Base-by-base conservation (phyloP, 2,113 vertebrate species). In the Camelus dromedarius region DNA sequence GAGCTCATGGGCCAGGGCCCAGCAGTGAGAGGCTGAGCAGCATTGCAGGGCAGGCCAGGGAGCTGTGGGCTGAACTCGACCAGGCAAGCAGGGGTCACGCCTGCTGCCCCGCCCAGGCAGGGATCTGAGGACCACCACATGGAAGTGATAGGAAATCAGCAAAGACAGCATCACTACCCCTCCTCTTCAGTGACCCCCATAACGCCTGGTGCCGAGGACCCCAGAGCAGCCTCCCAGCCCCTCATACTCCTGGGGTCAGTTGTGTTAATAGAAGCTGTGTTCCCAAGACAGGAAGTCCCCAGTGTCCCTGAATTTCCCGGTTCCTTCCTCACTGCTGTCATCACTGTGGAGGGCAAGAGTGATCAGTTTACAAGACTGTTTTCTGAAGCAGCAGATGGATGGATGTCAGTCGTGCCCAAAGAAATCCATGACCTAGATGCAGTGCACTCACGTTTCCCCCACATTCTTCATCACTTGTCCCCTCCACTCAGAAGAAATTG, bases 41-140 rank as follows among this genome's bases (percentile, higher is more conserved):
- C 26, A 3, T 22, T 28, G 6, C 4, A 15, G 30, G 56, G 20
- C 7, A 42, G 14, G 24, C 69, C 30, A 0, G 28, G 66, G 79
- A 4, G 5, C 26, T 6, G 0, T 1, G 16, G 35, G 50, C 69
- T 1, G 11, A 42, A 42, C 38, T 42, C 38, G 38, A 38, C 28
- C 62, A 60, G 26, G 3, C 7, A 3, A 42, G 28, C 35, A 35
- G 88, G 2, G 24, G 24, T 52, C 9, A 20, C 5, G 8, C 9
- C 20, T 5, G 6, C 3, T 12, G 12, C 19, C 22, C 35, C 1
- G n/a, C 22, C 30, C 3, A 46, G 13, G 80, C 20, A 66, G 18
- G 13, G 24, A 1, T 42, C 38, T 42, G 1, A 0, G 0, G 1
- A 11, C 5, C 28, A 0, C 22, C 32, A 14, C 24, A 0, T 52